A percentile compares a stretch with the other conserved stretches of the same genome.
phyloP scores from a whole-genome alignment of 2,797 vertebrate genomes.

The Eurystomus glaucurus region DNA sequence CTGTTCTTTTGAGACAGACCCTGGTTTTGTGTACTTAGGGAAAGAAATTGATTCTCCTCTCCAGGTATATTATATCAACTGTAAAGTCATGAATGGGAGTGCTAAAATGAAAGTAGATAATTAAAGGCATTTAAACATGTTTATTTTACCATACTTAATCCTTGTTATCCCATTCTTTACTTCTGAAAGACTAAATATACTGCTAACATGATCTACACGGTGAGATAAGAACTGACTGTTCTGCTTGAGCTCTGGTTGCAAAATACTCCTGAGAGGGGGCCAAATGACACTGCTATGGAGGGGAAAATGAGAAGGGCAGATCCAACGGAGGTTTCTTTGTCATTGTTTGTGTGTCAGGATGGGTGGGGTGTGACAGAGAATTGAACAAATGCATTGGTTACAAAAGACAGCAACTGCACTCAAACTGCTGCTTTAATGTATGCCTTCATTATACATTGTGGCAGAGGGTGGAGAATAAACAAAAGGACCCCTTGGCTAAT shows the following conservation, averaged over 20 bases:
- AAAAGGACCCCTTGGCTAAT: not conserved
- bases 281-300: accelerated
- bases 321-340: not conserved
- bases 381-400: not conserved
- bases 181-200: not conserved
- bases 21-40: not conserved
- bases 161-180: not conserved
- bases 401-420: not conserved
- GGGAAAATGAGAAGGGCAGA: not conserved
- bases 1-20: not conserved
- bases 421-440: not conserved
- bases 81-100: not conserved
- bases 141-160: not conserved
- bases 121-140: not conserved
- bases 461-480: not conserved
- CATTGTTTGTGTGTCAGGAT: not conserved
- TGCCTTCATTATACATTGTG: not conserved
- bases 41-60: not conserved
- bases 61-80: not conserved
- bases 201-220: not conserved
- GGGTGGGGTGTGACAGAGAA: not conserved
- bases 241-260: not conserved
- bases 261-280: not conserved
- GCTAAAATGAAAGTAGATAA: not conserved
- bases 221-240: not conserved